Base-by-base conservation (phyloP, 2,113 vertebrate species). In the Urocolius indicus region DNA sequence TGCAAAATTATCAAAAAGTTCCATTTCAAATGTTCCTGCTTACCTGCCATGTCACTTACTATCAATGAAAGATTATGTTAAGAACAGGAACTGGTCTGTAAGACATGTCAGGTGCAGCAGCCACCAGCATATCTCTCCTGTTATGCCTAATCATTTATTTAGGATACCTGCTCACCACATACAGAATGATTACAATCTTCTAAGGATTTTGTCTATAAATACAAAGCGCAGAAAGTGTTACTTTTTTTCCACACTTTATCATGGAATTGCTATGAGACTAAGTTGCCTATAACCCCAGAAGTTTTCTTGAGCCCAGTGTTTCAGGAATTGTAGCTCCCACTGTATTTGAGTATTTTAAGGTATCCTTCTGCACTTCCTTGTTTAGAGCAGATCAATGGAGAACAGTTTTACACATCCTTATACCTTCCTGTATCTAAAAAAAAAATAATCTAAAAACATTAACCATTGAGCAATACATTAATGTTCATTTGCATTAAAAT, bases 391-490 rank as follows among this genome's bases (percentile, higher is more conserved):
- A 43, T 46, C 14, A 66, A 5, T 32, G 19, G 20, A 89, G 23
- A 67, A 52, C 5, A 43, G 6, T 57, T 94, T 81, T 45, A 43
- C 18, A 19, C 21, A n/a, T 34, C 30, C 23, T 38, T 54, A 36
- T 18, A 45, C 36, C 10, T 87, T 68, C 8, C 48, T 77, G 72
- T 65, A n/a, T 49, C 46, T 87, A 30, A 67, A 58, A 91, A 79
- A 2, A 21, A 36, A 0, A 58, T 69, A 0, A 58, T 69, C 24
- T 45, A 21, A 67, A 83, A 49, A 24, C 29, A 36, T 51, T 59
- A 76, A 34, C 2, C 68, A 14, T 1, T 63, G 24, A 75, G 10
- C 1, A 41, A 36, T 58, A 59, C 54, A 9, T n/a, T 82, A 34
- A 63, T 46, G 7, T 43, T 51, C 1, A 23, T 78, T 41, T 68